Percentiles rank a stretch among this genome's conserved stretches.
Conservation (phyloP, 37 sponge, comb jelly and placozoan genomes). For the Geodia barretti region DNA sequence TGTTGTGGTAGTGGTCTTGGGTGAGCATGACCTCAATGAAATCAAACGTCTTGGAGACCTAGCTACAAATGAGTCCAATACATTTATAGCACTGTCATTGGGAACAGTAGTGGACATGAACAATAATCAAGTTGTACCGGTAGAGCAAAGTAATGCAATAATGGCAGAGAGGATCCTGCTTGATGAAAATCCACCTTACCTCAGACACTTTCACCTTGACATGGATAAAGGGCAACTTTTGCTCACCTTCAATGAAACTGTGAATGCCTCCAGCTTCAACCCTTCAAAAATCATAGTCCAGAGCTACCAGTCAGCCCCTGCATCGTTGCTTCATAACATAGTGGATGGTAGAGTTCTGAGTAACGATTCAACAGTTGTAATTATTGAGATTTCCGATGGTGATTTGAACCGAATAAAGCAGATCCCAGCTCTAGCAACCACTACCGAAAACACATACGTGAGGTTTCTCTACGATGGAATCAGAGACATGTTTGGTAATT, state of each 20-base stretch:
- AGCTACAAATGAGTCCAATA: conserved; percentile 63
- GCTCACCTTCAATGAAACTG: conserved; percentile 85
- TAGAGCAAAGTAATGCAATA: conserved; percentile 24
- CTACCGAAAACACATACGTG: conserved; percentile 27
- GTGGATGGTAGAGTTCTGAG: conserved; percentile 36
- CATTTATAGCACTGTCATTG: conserved; percentile 65
- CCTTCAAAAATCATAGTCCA: conserved; percentile 53
- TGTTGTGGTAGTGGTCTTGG: conserved; percentile 58
- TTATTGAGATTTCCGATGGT: conserved; percentile 23
- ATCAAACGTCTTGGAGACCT: conserved; percentile 69
- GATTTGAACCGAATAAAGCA: conserved; percentile 77
- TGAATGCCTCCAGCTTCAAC: conserved; percentile 25
- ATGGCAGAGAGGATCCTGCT: conserved; percentile 36
- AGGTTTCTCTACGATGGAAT: conserved; percentile 50
- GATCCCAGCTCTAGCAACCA: conserved; percentile 39
- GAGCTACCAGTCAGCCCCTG: background rate
- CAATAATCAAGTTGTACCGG: conserved; percentile 54
- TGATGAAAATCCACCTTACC: conserved; percentile 60
- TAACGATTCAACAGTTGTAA: conserved; percentile 62
- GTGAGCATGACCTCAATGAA: conserved; percentile 81
- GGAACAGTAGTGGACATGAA: conserved; percentile 79
- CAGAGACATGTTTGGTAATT: conserved; percentile 70
- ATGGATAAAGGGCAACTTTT: conserved; percentile 68
- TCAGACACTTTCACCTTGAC: conserved; percentile 62
- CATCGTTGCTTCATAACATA: background rate